Percentiles rank a stretch among this genome's conserved stretches.
phyloP scores from a whole-genome alignment of 2,888 invertebrate genomes.

The Cryptus armator region DNA sequence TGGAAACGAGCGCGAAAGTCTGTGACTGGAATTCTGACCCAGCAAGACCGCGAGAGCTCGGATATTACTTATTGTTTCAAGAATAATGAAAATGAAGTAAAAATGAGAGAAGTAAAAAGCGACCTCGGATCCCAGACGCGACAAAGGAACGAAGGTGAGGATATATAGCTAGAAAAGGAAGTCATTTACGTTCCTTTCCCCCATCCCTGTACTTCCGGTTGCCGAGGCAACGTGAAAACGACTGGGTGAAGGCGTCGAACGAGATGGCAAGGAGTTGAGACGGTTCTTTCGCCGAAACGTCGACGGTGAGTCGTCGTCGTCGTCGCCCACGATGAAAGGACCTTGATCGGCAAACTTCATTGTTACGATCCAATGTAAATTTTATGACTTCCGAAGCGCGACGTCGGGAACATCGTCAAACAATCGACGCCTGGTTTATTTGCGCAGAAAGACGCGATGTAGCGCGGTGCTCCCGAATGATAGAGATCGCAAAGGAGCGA shows the following conservation, averaged over 20 bases:
- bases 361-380: conserved; percentile 3
- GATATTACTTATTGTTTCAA: conserved; percentile 5
- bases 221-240: background rate
- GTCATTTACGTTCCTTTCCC: background rate
- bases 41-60: background rate
- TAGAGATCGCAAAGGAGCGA: too few species aligned
- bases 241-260: background rate
- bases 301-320: background rate
- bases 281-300: background rate
- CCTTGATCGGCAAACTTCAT: background rate
- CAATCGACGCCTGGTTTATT: too few species aligned
- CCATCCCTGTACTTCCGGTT: background rate
- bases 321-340: background rate
- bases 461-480: too few species aligned
- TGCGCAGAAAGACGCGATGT: too few species aligned
- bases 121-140: background rate
- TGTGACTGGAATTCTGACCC: background rate
- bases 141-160: background rate
- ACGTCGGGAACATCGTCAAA: background rate
- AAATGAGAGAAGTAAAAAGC: background rate
- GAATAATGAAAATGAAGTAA: conserved; percentile 10
- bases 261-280: background rate
- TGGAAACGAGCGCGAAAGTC: background rate
- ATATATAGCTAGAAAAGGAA: background rate
- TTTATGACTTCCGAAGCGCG: background rate